These are phyloP conservation scores for Dicrostonyx torquatus DNA, from an alignment of 2,797 vertebrate genomes.

Conservation along the genomic window DNA sequence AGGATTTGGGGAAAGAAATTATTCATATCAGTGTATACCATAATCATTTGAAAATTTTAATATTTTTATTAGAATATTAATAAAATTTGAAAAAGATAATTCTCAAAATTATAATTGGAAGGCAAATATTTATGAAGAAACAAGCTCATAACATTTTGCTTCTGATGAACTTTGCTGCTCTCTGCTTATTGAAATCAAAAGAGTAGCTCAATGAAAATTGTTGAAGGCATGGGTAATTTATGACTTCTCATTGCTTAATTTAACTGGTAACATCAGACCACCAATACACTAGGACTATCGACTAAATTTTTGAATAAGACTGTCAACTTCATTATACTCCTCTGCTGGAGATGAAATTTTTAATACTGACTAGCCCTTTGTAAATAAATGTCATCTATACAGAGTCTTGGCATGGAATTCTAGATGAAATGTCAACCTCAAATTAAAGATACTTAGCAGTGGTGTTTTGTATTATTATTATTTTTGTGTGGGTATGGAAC, in stretches of 20 bases:
- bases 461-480: not conserved
- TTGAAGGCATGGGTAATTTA: not conserved
- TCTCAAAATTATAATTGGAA: not conserved
- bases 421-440: not conserved
- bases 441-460: not conserved
- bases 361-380: not conserved
- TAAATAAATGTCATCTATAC: not conserved
- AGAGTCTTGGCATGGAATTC: not conserved
- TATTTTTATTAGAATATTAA: not conserved
- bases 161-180: slow-evolving; percentile 45
- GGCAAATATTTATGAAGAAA: not conserved
- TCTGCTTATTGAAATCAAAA: slow-evolving; percentile 49
- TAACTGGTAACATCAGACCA: not conserved
- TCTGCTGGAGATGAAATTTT: slow-evolving; percentile 52
- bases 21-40: not conserved
- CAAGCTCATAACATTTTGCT: not conserved
- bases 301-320: slow-evolving; percentile 48
- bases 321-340: not conserved
- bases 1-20: not conserved
- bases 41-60: not conserved
- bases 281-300: slow-evolving; percentile 11
- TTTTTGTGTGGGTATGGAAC: not conserved
- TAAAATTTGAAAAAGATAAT: not conserved
- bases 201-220: slow-evolving; percentile 19
- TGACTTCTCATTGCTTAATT: slow-evolving; percentile 39